Conservation (phyloP, 2,113 vertebrate species). For the Rhineura floridana region DNA sequence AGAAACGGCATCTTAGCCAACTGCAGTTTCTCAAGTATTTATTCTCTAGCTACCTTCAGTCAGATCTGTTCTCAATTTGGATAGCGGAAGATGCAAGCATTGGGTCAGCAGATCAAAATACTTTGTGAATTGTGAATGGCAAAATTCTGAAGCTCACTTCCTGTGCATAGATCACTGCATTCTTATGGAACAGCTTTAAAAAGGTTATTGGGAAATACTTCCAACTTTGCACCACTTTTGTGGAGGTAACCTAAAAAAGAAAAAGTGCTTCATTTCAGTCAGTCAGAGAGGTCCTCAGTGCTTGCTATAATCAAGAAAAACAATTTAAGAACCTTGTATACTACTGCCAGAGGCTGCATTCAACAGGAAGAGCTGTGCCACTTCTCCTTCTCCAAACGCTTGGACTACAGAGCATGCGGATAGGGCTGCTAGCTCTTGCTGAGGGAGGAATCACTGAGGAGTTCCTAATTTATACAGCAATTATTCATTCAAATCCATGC, state of each 20-base stretch:
- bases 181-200: neutral
- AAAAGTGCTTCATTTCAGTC: neutral
- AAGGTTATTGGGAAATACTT: neutral
- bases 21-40: constrained; percentile 10
- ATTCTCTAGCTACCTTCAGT: constrained; percentile 36
- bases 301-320: neutral
- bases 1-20: constrained; percentile 47
- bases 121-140: constrained; percentile 4
- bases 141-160: neutral
- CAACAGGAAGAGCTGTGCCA: neutral
- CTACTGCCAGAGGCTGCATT: neutral
- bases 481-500: neutral
- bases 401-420: neutral
- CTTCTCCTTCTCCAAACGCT: neutral
- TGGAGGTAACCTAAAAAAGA: neutral
- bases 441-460: neutral
- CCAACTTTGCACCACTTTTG: neutral
- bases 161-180: neutral
- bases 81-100: constrained; percentile 14
- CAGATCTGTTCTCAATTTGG: constrained; percentile 44
- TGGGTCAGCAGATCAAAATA: constrained; percentile 40
- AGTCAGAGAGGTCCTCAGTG: neutral
- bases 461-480: neutral
- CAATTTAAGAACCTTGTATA: neutral
- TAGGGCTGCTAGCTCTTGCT: neutral